phyloP scores from a whole-genome alignment of 53 echinoderm and acorn worm genomes.

The Apostichopus leukothele region DNA sequence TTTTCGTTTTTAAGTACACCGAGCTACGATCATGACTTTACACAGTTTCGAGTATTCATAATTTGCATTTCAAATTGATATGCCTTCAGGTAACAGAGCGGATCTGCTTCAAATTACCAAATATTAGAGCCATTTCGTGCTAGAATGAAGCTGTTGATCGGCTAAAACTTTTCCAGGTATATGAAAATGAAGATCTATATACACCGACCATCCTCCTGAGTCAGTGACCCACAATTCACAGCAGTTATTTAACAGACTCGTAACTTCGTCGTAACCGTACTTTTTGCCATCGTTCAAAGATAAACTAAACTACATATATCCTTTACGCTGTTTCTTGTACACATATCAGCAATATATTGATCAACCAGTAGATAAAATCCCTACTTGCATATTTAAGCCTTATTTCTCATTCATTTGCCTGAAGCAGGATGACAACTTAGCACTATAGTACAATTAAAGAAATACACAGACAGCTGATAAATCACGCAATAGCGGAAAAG shows the following conservation, averaged over 20 bases:
- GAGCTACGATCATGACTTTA: neutral
- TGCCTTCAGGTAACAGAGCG: neutral
- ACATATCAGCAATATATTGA: too few species aligned
- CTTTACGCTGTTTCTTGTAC: too few species aligned
- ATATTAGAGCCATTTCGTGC: constrained; percentile 6
- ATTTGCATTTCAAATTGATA: constrained; percentile 33
- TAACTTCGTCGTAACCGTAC: neutral
- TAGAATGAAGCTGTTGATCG: constrained; percentile 4
- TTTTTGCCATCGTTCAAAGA: neutral
- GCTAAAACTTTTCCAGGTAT: neutral
- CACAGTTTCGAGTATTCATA: neutral
- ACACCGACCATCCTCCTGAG: neutral
- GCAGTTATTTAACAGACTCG: neutral
- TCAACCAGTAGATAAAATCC: neutral
- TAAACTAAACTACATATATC: too few species aligned
- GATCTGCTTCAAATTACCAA: constrained; percentile 29
- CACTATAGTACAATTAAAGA: neutral
- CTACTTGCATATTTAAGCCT: constrained; percentile 30
- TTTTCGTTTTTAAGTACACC: too few species aligned
- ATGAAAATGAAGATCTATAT: constrained; percentile 18
- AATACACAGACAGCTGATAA: constrained; percentile 11
- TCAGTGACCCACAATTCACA: constrained; percentile 31
- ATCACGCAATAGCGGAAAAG: neutral
- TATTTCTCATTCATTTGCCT: constrained; percentile 26
- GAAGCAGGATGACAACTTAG: neutral